Evolutionary conservation across 2,888 invertebrate genomes (phyloP), one percentile per base, ranked within the genome.

Genomic region (Dysmachus trigonus): DNA sequence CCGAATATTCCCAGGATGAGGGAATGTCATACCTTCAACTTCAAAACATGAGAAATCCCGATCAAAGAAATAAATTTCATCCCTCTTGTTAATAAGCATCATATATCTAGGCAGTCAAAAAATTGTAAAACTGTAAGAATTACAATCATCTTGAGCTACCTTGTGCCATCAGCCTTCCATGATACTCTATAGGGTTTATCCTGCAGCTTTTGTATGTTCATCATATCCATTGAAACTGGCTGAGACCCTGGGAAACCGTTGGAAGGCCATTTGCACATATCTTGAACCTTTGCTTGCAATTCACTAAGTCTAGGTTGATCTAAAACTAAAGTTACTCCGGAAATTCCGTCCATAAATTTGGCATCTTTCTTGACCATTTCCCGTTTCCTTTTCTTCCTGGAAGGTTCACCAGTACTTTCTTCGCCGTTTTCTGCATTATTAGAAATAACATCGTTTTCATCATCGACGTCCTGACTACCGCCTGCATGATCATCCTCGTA

Each of bases 101-200:
- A 99, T 97, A 91, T 98, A 99, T 90, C 98, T 89, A 88, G 53
- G 88, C 85, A 30, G 22, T 81, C n/a, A 18, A 73, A 41, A 41
- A 41, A 85, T 27, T 51, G 31, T 73, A 51, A 35, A 76, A 76
- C 35, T 76, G 72, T 33, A 35, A 33, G 31, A 73, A 73, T 73
- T 73, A n/a, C 33, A 35, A 33, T n/a, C 87, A 81, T 82, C 86
- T 77, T 86, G 87, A 51, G 27, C 89, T 91, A 97, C 96, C 98
- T 95, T 41, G 96, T 97, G 51, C 99, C 99, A 92, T 99, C 99
- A 10, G 99, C 99, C 91, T 99, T 99, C 99, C 99, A 99, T 1
- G 99, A 99, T 0, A 99, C 99, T 91, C 96, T 95, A 90, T 99
- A 99, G 0, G 97, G 97, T 90, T 97, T 97, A 88, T 95, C 92